Base-by-base conservation (phyloP, 2,113 vertebrate species). In the Muntiacus muntjak region DNA sequence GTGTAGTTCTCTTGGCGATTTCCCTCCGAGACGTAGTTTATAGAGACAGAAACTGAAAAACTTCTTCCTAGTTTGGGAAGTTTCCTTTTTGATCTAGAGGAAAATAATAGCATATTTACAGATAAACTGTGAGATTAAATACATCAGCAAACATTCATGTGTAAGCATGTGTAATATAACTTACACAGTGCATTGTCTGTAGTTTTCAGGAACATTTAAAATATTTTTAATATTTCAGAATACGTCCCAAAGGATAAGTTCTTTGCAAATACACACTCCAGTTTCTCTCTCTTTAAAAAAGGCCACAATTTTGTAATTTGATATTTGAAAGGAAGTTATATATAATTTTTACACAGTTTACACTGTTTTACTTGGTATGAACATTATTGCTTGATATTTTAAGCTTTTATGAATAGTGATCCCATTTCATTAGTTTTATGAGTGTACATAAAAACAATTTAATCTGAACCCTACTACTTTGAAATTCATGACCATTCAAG, bases 331-430 rank as follows among this genome's bases (percentile, higher is more conserved):
- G 84, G 71, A 67, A 64, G 58, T 23, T 26, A 58, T 74, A 36
- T 47, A 86, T 78, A 94, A 60, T 88, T 97, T 94, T 89, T 92
- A 92, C 4, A n/a, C 11, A 23, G 54, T 67, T 97, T 36, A 85
- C 7, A 91, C 52, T 84, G 21, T 94, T 96, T 94, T 78, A 79
- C 40, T 79, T 26, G 57, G 25, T 86, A 88, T 97, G 97, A 96
- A 97, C 95, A 93, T 83, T 79, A 95, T 87, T 94, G 30, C 64
- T 95, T 90, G 91, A 62, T 95, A 95, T 87, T 95, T 96, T 90
- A 95, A 89, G 33, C n/a, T 94, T 93, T 92, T 96, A 91, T 67
- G 62, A 95, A 60, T 33, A 87, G 30, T 84, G 58, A 89, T 92
- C 54, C 64, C 82, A 95, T 91, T 94, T 91, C 60, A 94, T 67